Evolutionary conservation across 2,888 invertebrate genomes (phyloP), one percentile per base, ranked within the genome.

Genomic region (Oscheius myriophilus): DNA sequence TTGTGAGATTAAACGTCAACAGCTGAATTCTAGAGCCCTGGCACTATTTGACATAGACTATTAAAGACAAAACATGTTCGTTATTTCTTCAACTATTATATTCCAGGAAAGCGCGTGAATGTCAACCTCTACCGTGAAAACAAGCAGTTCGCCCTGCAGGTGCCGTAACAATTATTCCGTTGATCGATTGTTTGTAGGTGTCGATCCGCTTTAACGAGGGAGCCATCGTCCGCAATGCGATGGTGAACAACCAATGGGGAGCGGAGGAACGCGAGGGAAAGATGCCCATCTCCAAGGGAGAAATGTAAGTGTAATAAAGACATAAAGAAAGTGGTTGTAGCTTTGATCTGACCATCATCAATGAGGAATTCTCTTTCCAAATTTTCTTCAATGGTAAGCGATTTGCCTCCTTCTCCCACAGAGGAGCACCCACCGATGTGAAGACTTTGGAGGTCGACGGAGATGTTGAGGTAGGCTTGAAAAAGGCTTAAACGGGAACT

Each of bases 191-290:
- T 54, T 41, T 33, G 49, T 1, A 67, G 69, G 74, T 85, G 2
- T 85, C 85, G 16, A 73, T 86, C 63, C 83, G 85, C 52, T 86
- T 75, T 79, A 81, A 81, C 52, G 85, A 85, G 68, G 82, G 83
- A 53, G 84, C 78, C 46, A 73, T 86, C 55, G 86, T 87, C 41
- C 79, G 86, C 51, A 86, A 86, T 65, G 76, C 85, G 11, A 81
- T 83, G 81, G 70, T 61, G 12, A 76, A 79, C 73, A 82, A 80
- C 49, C 73, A 75, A 16, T 86, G 86, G 86, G 86, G 84, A 23
- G 74, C 77, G 61, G 86, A 87, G 69, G 86, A 86, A 72, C 70
- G 85, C 26, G 86, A 86, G 52, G 86, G 86, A 67, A 76, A 71
- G 26, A 78, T 85, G 69, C 79, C 81, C 42, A 69, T 86, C 55